Conservation (phyloP, 2,113 vertebrate genomes). For the Campylomormyrus tamandua region DNA sequence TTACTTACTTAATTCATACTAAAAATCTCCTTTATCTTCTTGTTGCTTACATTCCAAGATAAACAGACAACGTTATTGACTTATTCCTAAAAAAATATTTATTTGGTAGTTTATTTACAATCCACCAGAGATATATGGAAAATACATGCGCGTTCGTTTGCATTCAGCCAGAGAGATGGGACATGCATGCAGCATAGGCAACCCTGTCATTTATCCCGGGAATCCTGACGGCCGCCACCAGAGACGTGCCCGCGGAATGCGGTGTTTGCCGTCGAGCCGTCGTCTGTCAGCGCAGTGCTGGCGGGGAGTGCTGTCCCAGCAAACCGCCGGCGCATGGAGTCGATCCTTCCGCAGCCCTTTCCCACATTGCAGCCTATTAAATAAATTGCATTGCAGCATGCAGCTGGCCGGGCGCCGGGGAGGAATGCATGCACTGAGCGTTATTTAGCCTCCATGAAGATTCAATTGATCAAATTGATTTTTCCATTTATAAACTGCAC, state of each 20-base stretch:
- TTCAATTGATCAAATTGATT: conserved; percentile 27
- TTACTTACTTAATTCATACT: neutral
- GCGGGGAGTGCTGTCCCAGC: neutral
- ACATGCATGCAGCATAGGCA: neutral
- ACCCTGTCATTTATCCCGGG: neutral
- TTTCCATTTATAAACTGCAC: conserved; percentile 13
- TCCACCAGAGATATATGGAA: neutral
- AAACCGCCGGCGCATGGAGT: neutral
- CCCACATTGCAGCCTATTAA: neutral
- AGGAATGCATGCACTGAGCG: neutral
- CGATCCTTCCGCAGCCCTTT: neutral
- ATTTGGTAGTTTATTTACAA: neutral
- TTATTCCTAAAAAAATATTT: neutral
- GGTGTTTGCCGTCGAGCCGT: neutral
- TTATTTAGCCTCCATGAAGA: neutral
- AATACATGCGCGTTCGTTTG: neutral
- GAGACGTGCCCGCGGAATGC: neutral
- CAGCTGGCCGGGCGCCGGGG: neutral
- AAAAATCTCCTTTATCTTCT: neutral
- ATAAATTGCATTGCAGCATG: neutral
- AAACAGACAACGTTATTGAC: neutral
- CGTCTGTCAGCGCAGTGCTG: neutral
- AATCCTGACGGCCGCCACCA: neutral
- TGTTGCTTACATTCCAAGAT: neutral
- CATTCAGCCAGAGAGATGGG: neutral